phyloP scores from a whole-genome alignment of 1,140 invertebrate genomes.

The Tachypleus tridentatus region DNA sequence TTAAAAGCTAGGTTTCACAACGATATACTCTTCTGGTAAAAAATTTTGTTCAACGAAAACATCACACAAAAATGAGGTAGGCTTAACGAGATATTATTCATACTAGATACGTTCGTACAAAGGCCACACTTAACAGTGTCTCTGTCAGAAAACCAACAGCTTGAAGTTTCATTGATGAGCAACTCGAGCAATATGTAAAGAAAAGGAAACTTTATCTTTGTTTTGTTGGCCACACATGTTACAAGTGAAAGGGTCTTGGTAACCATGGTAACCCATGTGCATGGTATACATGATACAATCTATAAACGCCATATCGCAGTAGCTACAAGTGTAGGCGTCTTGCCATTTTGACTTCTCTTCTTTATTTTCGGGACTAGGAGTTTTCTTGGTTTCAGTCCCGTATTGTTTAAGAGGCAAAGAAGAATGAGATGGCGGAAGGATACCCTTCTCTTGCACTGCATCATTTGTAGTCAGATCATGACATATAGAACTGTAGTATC shows the following conservation, averaged over 20 bases:
- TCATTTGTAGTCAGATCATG: no score
- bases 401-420: not conserved
- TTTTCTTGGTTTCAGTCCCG: constrained; percentile 5
- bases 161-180: constrained; percentile 45
- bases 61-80: no score
- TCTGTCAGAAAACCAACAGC: no score
- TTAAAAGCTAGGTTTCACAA: no score
- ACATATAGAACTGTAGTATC: no score
- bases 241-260: constrained; percentile 80
- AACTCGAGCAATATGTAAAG: constrained; percentile 73
- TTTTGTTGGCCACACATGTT: constrained; percentile 82
- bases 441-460: no score
- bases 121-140: no score
- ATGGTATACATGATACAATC: constrained; percentile 83
- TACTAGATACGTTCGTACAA: no score
- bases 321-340: constrained; percentile 54
- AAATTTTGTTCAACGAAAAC: no score
- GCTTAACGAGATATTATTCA: no score
- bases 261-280: constrained; percentile 92
- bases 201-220: constrained; percentile 72
- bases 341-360: constrained; percentile 18
- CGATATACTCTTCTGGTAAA: no score
- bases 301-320: constrained; percentile 81
- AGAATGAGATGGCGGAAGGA: no score
- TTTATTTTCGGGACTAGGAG: constrained; percentile 8